These are phyloP conservation scores for Furcula furcula DNA, from an alignment of 2,888 invertebrate species.

Conservation along the genomic window DNA sequence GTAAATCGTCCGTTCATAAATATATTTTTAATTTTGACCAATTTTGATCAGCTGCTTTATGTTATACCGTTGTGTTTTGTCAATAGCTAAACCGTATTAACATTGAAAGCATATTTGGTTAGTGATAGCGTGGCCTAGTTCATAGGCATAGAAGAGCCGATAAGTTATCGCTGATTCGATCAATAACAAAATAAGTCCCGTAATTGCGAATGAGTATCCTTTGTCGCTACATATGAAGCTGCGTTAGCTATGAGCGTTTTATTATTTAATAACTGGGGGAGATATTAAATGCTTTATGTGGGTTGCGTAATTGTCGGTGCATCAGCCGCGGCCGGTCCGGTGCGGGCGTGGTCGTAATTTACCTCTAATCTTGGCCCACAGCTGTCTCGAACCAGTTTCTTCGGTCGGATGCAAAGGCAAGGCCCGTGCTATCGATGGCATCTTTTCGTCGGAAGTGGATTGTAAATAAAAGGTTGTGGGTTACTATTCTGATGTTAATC, in stretches of 20 bases:
- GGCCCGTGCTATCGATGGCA: conserved; percentile 46
- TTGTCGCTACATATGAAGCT: conserved; percentile 27
- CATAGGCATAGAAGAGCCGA: conserved; percentile 48
- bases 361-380: conserved; percentile 77
- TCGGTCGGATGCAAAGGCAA: conserved; percentile 37
- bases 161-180: conserved; percentile 64
- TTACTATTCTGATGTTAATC: conserved; percentile 21
- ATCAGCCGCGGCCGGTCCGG: conserved; percentile 65
- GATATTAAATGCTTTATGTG: conserved; percentile 37
- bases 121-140: conserved; percentile 66
- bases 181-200: conserved; percentile 46
- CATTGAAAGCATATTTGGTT: conserved; percentile 37
- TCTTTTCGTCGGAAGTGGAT: conserved; percentile 48
- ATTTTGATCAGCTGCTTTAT: conserved; percentile 17
- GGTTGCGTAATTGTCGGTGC: conserved; percentile 54
- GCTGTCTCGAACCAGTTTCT: conserved; percentile 59
- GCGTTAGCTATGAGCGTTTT: conserved; percentile 24
- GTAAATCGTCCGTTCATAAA: no score
- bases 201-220: conserved; percentile 16
- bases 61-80: conserved; percentile 9
- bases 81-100: neutral
- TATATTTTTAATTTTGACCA: conserved; percentile 1
- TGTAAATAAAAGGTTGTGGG: conserved; percentile 35
- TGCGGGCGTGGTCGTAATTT: conserved; percentile 52
- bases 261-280: conserved; percentile 31